Percentiles rank a stretch among this genome's conserved stretches.
These are phyloP conservation scores for Baccha elongata DNA, from an alignment of 2,888 invertebrate species.

Conservation along the genomic window DNA sequence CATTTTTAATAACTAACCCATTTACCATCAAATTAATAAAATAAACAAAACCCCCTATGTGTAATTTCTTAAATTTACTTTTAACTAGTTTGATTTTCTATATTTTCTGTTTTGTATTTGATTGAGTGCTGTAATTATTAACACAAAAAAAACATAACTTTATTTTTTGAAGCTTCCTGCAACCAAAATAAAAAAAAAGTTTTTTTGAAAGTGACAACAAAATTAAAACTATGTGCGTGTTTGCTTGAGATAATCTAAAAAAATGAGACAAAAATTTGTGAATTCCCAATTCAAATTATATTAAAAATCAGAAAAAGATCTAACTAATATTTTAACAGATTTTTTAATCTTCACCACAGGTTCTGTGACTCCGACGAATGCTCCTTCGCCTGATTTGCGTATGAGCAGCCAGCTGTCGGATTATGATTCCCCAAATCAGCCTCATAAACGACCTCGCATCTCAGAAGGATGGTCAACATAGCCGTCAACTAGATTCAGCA, in stretches of 20 bases:
- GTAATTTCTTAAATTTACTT: conserved; percentile 1
- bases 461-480: conserved; percentile 96
- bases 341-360: conserved; percentile 84
- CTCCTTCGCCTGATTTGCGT: conserved; percentile 87
- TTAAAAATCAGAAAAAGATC: conserved; percentile 74
- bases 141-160: conserved; percentile 56
- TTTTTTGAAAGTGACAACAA: conserved; percentile 44
- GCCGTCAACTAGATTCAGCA: conserved; percentile 82
- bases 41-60: conserved; percentile 40
- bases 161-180: conserved; percentile 71
- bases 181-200: conserved; percentile 37
- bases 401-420: conserved; percentile 83
- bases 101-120: conserved; percentile 45
- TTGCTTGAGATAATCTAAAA: conserved; percentile 50
- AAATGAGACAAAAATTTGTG: conserved; percentile 55
- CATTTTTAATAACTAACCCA: conserved; percentile 24
- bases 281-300: conserved; percentile 65
- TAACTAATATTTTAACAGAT: conserved; percentile 81
- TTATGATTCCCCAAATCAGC: conserved; percentile 84
- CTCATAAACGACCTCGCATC: conserved; percentile 92
- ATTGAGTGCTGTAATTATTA: conserved; percentile 63
- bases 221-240: conserved; percentile 56
- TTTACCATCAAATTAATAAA: conserved; percentile 28
- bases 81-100: neutral
- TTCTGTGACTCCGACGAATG: conserved; percentile 92